phyloP scores from a whole-genome alignment of 2,797 vertebrate genomes.

The Threskiornis aethiopicus region DNA sequence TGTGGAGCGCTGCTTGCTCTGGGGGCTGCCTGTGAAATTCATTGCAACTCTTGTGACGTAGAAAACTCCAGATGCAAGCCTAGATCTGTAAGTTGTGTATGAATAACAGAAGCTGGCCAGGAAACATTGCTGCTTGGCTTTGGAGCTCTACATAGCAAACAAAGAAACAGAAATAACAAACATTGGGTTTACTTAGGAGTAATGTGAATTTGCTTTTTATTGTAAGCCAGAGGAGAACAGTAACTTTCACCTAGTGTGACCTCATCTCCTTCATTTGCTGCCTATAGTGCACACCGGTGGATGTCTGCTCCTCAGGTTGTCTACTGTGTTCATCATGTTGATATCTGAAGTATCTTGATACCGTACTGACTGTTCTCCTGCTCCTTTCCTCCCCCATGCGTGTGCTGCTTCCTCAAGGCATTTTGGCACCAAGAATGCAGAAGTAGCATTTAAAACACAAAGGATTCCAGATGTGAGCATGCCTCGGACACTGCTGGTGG shows the following conservation, averaged over 20 bases:
- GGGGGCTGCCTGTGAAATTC: neutral
- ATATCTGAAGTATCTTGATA: neutral
- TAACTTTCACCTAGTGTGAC: neutral
- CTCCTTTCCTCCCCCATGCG: neutral
- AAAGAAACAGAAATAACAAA: neutral
- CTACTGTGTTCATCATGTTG: neutral
- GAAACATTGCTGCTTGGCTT: neutral
- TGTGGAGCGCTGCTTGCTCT: neutral
- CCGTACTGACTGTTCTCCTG: neutral
- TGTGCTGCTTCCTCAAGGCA: neutral
- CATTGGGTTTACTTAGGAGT: neutral
- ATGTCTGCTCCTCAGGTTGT: neutral
- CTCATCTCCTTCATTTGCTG: neutral
- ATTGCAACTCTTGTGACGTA: rapidly evolving
- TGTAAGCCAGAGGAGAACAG: neutral
- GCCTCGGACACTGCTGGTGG: neutral
- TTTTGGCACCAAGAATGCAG: neutral
- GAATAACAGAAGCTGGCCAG: neutral
- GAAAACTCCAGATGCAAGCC: neutral
- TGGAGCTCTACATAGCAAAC: neutral
- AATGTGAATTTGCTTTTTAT: neutral
- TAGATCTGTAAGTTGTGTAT: neutral
- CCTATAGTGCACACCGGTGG: rapidly evolving
- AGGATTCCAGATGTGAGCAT: conserved; percentile 27
- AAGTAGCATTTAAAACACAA: neutral